phyloP scores from a whole-genome alignment of 2,888 invertebrate genomes.

The Seira musarum region DNA sequence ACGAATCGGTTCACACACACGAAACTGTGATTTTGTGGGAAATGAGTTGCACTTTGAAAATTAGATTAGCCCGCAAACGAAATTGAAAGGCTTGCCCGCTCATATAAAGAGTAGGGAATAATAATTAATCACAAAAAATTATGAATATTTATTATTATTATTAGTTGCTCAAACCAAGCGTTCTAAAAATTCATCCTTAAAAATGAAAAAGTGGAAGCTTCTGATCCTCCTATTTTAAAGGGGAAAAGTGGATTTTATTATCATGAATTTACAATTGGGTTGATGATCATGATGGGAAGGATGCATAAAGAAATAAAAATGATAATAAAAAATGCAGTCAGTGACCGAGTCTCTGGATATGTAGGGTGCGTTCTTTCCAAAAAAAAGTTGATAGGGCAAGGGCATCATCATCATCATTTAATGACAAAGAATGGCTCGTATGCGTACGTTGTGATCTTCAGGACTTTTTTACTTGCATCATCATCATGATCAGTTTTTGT shows the following conservation, averaged over 20 bases:
- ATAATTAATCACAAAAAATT: slow-evolving; percentile 45
- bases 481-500: slow-evolving; percentile 26
- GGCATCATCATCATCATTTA: slow-evolving; percentile 5
- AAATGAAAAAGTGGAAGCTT: slow-evolving; percentile 30
- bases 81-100: too few relatives aligned
- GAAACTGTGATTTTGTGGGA: too few relatives aligned
- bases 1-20: slow-evolving; percentile 43
- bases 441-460: slow-evolving; percentile 10
- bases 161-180: background rate
- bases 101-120: too few relatives aligned
- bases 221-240: slow-evolving; percentile 31
- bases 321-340: background rate
- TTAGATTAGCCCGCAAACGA: too few relatives aligned
- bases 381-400: background rate
- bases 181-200: background rate
- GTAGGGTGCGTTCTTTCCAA: background rate
- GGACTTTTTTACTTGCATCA: slow-evolving; percentile 36
- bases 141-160: slow-evolving; percentile 41
- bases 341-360: background rate
- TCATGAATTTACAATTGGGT: slow-evolving; percentile 42
- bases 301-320: background rate
- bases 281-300: background rate
- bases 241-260: slow-evolving; percentile 39
- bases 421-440: background rate
- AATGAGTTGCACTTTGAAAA: too few relatives aligned